Percentiles rank a stretch among this genome's conserved stretches.
Evolutionary conservation across 2,888 invertebrate genomes (phyloP).

Genomic region (Arrhopalites spinosus): DNA sequence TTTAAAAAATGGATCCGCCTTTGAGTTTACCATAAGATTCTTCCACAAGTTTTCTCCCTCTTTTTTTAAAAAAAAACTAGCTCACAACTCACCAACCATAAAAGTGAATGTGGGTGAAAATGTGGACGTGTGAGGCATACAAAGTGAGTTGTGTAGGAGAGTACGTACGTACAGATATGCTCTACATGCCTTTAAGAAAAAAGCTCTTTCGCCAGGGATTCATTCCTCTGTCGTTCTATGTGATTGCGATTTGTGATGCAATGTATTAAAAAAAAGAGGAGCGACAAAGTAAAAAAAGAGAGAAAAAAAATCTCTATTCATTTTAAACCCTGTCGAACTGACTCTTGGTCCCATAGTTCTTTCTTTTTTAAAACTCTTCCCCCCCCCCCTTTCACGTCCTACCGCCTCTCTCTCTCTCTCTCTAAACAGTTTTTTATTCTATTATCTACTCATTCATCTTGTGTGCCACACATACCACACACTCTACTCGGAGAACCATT

Average conservation of each 20-base stretch:
- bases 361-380: too few species aligned
- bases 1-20: too few species aligned
- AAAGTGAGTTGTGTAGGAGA: not conserved
- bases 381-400: too few species aligned
- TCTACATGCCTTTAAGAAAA: too few species aligned
- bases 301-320: conserved; percentile 6
- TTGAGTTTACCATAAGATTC: not conserved
- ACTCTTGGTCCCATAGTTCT: too few species aligned
- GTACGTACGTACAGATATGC: not conserved
- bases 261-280: not conserved
- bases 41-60: not conserved
- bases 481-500: too few species aligned
- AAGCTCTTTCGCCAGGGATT: not conserved
- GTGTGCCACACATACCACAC: too few species aligned
- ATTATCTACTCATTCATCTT: too few species aligned
- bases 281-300: not conserved
- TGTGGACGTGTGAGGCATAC: conserved; percentile 1
- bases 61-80: not conserved
- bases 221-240: not conserved
- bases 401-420: too few species aligned
- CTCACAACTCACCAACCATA: not conserved
- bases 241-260: not conserved
- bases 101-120: conserved; percentile 18
- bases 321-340: not conserved
- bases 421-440: too few species aligned